Percentiles rank a stretch among this genome's conserved stretches.
These are phyloP conservation scores for Oophaga pumilio DNA, from an alignment of 2,113 vertebrate species.

Conservation along the genomic window DNA sequence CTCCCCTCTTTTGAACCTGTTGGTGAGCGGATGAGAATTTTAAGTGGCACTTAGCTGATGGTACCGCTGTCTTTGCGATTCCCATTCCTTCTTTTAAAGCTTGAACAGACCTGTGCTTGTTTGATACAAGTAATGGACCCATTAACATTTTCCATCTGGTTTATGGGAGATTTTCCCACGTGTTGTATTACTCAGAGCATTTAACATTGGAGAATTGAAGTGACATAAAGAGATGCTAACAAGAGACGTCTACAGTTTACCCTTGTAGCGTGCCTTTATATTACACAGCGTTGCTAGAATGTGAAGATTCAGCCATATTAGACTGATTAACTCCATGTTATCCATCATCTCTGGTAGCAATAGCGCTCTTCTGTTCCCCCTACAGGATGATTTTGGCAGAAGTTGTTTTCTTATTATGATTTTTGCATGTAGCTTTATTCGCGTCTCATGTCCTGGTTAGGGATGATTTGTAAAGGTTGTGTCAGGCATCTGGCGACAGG, in stretches of 20 bases:
- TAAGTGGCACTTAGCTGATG: conserved; percentile 44
- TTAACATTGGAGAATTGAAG: neutral
- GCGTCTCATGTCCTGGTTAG: neutral
- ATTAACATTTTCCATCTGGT: conserved; percentile 12
- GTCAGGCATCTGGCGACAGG: conserved; percentile 13
- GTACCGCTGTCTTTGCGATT: conserved; percentile 14
- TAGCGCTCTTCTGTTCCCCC: neutral
- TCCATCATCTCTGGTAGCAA: neutral
- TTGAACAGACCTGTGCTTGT: neutral
- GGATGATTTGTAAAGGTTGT: conserved; percentile 20
- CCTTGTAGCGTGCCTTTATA: neutral
- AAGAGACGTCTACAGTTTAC: neutral
- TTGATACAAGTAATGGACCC: neutral
- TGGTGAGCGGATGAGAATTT: neutral
- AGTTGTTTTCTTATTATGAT: neutral
- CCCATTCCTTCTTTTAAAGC: conserved; percentile 9
- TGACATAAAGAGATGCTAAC: neutral
- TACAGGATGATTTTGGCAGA: neutral
- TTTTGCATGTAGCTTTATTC: neutral
- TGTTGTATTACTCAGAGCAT: neutral
- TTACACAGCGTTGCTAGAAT: neutral
- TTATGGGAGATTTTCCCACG: neutral
- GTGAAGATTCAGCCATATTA: neutral
- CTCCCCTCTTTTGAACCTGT: neutral
- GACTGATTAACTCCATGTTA: neutral